Base-by-base conservation (phyloP, 2,797 vertebrate species). In the Oryzias dopingdopingensis region DNA sequence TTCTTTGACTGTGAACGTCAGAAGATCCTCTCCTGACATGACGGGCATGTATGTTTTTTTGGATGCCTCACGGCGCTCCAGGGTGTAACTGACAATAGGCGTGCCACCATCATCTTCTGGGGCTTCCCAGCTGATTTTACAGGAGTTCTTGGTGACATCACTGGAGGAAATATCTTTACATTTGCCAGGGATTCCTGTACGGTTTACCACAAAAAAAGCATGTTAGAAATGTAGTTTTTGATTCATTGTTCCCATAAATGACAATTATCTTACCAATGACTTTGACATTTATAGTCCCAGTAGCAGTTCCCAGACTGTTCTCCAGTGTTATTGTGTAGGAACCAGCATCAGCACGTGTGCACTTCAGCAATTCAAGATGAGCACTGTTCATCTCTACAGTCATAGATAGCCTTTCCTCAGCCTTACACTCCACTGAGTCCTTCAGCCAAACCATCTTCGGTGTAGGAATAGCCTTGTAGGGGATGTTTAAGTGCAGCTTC, bases 1-100 rank as follows among this genome's bases (percentile, higher is more conserved):
- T 79, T 99, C 97, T 85, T 98, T 99, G 63, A 97, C 91, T 3
- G 82, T 86, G 91, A 84, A 92, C 26, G 88, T 91, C 52, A 97
- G 84, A 64, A 95, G 87, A 57, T 98, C 93, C 81, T 98, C 95
- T 75, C 94, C 93, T 26, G 94, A 95, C 92, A 95, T 94, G 46
- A 96, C 94, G 6, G 96, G 94, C 78, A 96, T 89, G 51, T 95
- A 99, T 17, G 97, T 99, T 85, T 96, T 96, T 70, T 97, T 94
- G 55, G 95, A 94, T 59, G 94, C 92, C 84, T 98, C 96, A 59
- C 97, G 95, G 42, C 96, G 95, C 84, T 99, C 95, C 82, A 99
- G 88, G 18, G 94, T 90, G 52, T 98, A 99, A 81, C 96, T 95
- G 59, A 96, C 67, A 52, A 99, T 93, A 13, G 96, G 96, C 32